Base-by-base conservation (phyloP, 2,113 vertebrate species). In the Siniperca knerii region DNA sequence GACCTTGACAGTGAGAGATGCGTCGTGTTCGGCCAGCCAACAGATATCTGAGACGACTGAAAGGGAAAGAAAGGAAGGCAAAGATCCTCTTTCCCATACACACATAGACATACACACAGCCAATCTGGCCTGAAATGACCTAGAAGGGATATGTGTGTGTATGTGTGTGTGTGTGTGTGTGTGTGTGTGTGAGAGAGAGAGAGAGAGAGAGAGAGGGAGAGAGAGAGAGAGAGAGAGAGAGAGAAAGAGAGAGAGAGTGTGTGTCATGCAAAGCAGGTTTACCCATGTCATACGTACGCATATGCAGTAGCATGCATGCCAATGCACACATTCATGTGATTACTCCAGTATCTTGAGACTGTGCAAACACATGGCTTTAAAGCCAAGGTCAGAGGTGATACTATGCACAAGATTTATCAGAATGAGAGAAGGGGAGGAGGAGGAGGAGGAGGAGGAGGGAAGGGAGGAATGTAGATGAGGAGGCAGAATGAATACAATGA, bases 1-100 rank as follows among this genome's bases (percentile, higher is more conserved):
- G 88, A 89, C 91, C 90, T 90, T 92, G 90, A 92, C 91, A 82
- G 82, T 84, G 92, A 92, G 74, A 81, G 89, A 89, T 89, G 90
- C 83, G 86, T 79, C 61, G 0, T 69, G 44, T 70, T 89, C 54
- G 29, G 66, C 75, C 83, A 77, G 89, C 77, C 84, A 85, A 58
- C 4, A 33, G 92, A 92, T 74, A 93, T 92, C 83, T 77, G 91
- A 95, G 90, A 92, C 46, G 50, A 73, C 70, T 78, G 87, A 93
- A 92, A 87, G 67, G 44, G 64, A 71, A 88, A 82, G 66, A 87
- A 85, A 80, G 68, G 76, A 82, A 85, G 77, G 75, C 86, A 83
- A 86, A 75, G 90, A 90, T 91, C 84, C 37, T n/a, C 54, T 89
- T 94, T 91, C 84, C 66, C 61, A 69, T 64, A 71, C 35, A 64